These are phyloP conservation scores for Gallinago media DNA, from an alignment of 2,113 vertebrate species.

Conservation along the genomic window DNA sequence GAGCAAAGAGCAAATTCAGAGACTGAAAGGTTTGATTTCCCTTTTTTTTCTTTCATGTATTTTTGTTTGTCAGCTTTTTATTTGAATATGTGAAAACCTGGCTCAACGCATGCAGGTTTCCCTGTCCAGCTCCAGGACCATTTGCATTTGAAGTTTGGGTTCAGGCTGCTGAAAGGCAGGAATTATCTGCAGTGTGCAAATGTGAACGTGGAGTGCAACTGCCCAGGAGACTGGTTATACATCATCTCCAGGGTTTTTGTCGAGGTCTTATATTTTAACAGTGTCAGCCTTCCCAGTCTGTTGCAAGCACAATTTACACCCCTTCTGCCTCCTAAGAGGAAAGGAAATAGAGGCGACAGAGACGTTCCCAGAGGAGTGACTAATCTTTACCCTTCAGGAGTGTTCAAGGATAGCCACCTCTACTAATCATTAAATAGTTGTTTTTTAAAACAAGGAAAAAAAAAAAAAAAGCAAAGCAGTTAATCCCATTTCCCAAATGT, in stretches of 20 bases:
- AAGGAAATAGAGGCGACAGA: slow-evolving; percentile 32
- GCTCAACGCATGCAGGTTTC: background rate
- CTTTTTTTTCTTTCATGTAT: background rate
- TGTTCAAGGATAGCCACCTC: slow-evolving; percentile 46
- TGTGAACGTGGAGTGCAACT: slow-evolving; percentile 7
- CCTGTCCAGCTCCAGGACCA: background rate
- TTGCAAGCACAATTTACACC: slow-evolving; percentile 56
- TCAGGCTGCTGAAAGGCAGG: background rate
- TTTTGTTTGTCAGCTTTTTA: background rate
- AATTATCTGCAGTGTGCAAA: slow-evolving; percentile 29
- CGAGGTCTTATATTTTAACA: slow-evolving; percentile 54
- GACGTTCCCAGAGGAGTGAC: slow-evolving; percentile 39
- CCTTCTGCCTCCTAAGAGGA: slow-evolving; percentile 47
- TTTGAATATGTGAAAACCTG: background rate
- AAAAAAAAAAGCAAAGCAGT: background rate
- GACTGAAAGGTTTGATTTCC: background rate
- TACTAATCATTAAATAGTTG: slow-evolving; percentile 26
- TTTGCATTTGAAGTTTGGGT: slow-evolving; percentile 20
- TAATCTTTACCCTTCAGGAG: slow-evolving; percentile 61
- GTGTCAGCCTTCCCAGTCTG: slow-evolving; percentile 40
- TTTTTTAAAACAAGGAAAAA: slow-evolving; percentile 23
- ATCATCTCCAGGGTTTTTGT: slow-evolving; percentile 58
- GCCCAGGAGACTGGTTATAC: slow-evolving; percentile 25
- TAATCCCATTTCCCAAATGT: slow-evolving; percentile 54
- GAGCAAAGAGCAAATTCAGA: background rate